Evolutionary conservation across 2,888 invertebrate genomes (phyloP), one percentile per base, ranked within the genome.

Genomic region (Thumatha senex): DNA sequence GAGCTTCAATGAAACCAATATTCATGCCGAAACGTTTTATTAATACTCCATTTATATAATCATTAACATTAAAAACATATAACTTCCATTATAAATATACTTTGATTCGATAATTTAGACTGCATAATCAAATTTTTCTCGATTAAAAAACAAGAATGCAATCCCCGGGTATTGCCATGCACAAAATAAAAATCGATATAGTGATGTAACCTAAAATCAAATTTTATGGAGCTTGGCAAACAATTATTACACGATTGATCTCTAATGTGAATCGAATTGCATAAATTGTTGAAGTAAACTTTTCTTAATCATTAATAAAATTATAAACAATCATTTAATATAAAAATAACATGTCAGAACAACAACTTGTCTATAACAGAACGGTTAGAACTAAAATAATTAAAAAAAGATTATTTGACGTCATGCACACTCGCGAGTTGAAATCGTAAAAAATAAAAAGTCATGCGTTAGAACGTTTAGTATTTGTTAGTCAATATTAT

Each of bases 361-460:
- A 72, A 56, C 75, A 72, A 61, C 64, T 79, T 74, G 80, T 84
- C 82, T 82, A 63, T 71, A 74, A 72, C 67, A 72, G 68, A 72
- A 61, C 51, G 58, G 65, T 72, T 71, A 72, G 56, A 57, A 58
- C 68, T 63, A 67, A 68, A 70, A 67, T 64, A 58, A 63, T 58
- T 62, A 67, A 70, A 61, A 70, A 61, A 66, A 70, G 61, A 63
- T 60, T 66, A 63, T 61, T 63, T 55, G 57, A 73, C 59, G 89
- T 88, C 90, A 90, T 91, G 90, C 90, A 89, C 72, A 87, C 87
- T 86, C 86, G 85, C 87, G 84, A 87, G 89, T 90, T 88, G 78
- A 72, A 63, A 76, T 76, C 67, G 74, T 86, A 86, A 84, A 82
- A 78, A 31, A 74, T 63, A 59, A 71, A 69, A 75, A 70, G 90